These are phyloP conservation scores for Pedionomus torquatus DNA, from an alignment of 2,113 vertebrate species.

Conservation along the genomic window DNA sequence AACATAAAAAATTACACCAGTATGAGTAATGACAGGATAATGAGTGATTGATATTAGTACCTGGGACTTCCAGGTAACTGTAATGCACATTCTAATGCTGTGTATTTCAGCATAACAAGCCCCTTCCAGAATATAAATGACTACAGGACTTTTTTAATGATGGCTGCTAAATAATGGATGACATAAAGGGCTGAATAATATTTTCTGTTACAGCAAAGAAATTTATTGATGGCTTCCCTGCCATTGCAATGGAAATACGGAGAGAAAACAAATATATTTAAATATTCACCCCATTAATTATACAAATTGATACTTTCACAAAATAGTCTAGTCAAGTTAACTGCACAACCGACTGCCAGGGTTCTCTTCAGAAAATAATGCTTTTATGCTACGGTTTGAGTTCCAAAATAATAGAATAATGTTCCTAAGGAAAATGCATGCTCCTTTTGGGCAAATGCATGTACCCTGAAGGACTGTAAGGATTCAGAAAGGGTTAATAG, in stretches of 20 bases:
- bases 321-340: not conserved
- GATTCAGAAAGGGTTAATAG: not conserved
- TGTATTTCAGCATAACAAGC: not conserved
- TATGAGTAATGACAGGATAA: slow-evolving; percentile 3
- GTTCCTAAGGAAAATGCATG: not conserved
- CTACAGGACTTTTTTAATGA: not conserved
- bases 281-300: not conserved
- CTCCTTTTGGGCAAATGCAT: not conserved
- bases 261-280: not conserved
- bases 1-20: not conserved
- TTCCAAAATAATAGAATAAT: not conserved
- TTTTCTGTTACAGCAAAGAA: not conserved
- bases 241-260: not conserved
- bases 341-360: not conserved
- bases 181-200: not conserved
- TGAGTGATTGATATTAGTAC: not conserved
- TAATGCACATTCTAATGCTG: not conserved
- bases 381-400: not conserved
- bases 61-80: slow-evolving; percentile 1
- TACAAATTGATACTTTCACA: not conserved
- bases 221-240: not conserved
- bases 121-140: slow-evolving; percentile 27
- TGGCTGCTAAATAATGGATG: slow-evolving; percentile 11
- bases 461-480: not conserved
- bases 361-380: not conserved